Percentiles rank a stretch among this genome's conserved stretches.
phyloP scores from a whole-genome alignment of 1,140 invertebrate species.

The Drosophila rufa region DNA sequence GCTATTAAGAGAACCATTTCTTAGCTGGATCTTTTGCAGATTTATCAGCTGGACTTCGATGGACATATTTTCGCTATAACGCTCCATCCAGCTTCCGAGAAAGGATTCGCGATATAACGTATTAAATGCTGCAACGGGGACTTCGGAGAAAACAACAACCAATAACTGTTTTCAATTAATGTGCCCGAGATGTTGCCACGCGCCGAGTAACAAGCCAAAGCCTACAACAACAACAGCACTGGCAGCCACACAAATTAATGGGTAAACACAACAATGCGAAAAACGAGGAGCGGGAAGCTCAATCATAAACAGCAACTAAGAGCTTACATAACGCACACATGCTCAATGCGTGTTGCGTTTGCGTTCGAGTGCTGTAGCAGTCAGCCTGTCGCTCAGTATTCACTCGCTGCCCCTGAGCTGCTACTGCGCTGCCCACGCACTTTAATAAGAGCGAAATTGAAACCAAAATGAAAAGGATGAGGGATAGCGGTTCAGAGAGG shows the following conservation, averaged over 20 bases:
- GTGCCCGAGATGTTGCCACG: constrained; percentile 29
- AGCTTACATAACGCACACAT: constrained; percentile 53
- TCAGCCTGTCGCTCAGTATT: constrained; percentile 17
- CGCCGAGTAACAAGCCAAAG: constrained; percentile 26
- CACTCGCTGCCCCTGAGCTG: constrained; percentile 1
- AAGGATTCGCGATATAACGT: no score
- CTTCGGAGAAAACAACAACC: not conserved
- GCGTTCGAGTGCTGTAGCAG: constrained; percentile 43
- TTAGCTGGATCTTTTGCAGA: no score
- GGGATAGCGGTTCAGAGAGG: not conserved
- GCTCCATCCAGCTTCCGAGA: not conserved
- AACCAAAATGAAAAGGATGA: not conserved
- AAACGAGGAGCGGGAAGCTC: constrained; percentile 46
- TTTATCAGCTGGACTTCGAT: no score
- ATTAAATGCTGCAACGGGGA: no score
- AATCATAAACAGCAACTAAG: constrained; percentile 63
- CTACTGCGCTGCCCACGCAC: constrained; percentile 19
- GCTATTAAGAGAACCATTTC: no score
- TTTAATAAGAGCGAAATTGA: constrained; percentile 33
- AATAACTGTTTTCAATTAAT: constrained; percentile 55
- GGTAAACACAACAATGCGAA: constrained; percentile 48
- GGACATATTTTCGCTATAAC: no score
- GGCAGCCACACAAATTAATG: constrained; percentile 43
- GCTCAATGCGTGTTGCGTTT: constrained; percentile 2
- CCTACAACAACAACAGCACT: constrained; percentile 6